Conservation (phyloP, 2,888 invertebrate genomes). For the Eudasyphora cyanicolor region DNA sequence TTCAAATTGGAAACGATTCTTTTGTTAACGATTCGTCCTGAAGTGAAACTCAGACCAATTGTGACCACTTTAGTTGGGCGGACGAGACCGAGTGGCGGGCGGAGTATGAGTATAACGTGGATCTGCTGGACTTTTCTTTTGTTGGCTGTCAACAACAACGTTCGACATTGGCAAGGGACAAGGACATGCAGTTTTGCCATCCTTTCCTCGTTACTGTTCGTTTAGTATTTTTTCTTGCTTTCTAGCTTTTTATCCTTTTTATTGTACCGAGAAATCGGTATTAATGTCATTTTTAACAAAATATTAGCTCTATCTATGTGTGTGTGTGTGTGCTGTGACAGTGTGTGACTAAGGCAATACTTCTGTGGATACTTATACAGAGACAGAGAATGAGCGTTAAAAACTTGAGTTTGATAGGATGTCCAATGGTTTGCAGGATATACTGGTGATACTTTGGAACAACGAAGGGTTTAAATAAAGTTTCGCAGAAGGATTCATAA, state of each 20-base stretch:
- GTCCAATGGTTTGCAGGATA: too few species aligned
- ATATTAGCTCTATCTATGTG: conserved; percentile 23
- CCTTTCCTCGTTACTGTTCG: not conserved
- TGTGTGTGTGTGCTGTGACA: not conserved
- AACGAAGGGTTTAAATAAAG: too few species aligned
- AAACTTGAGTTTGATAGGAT: not conserved
- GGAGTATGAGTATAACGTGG: not conserved
- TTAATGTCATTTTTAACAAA: conserved; percentile 50
- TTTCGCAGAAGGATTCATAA: too few species aligned
- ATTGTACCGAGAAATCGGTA: conserved; percentile 39
- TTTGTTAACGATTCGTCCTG: conserved; percentile 29
- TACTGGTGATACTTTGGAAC: too few species aligned
- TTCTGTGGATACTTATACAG: not conserved
- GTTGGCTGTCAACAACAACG: conserved; percentile 1
- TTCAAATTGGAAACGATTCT: conserved; percentile 36
- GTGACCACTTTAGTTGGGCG: conserved; percentile 21
- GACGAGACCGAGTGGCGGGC: not conserved
- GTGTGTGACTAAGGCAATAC: conserved; percentile 1
- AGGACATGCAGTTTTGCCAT: conserved; percentile 1
- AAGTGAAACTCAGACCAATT: conserved; percentile 27
- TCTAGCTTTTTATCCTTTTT: conserved; percentile 24
- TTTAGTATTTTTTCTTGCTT: not conserved
- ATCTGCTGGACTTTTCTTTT: not conserved
- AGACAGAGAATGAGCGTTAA: not conserved
- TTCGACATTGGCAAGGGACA: conserved; percentile 26